Conservation (phyloP, 2,113 vertebrate genomes). For the Planiliza haematocheilus region DNA sequence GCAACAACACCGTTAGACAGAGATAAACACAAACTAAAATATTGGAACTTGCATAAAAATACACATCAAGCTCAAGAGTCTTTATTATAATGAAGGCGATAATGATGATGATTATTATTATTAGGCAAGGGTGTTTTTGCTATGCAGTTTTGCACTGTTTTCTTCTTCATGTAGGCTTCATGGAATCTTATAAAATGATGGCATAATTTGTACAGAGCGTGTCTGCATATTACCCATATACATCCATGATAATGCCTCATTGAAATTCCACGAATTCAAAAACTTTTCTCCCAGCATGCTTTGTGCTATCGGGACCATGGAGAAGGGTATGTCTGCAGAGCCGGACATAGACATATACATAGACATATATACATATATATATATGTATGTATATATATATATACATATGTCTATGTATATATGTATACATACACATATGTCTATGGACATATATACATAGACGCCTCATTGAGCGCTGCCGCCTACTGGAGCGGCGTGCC, state of each 20-base stretch:
- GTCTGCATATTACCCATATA: background rate
- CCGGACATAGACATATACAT: too few species aligned
- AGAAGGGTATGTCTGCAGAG: too few species aligned
- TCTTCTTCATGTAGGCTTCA: background rate
- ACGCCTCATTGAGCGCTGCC: too few species aligned
- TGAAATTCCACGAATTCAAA: slow-evolving; percentile 41
- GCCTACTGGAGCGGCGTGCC: too few species aligned
- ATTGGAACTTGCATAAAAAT: too few species aligned
- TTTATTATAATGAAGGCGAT: background rate
- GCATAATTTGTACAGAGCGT: background rate
- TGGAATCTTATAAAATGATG: too few species aligned
- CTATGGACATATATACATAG: too few species aligned
- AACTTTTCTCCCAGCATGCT: slow-evolving; percentile 41
- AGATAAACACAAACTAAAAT: background rate
- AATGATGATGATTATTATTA: background rate
- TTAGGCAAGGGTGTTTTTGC: background rate
- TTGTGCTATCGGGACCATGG: slow-evolving; percentile 20
- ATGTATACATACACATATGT: too few species aligned
- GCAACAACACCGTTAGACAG: background rate
- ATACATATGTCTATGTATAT: too few species aligned
- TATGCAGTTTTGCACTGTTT: too few species aligned
- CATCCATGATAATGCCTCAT: background rate
- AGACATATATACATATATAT: too few species aligned
- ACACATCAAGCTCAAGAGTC: background rate
- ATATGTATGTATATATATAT: too few species aligned